Evolutionary conservation across 2,113 vertebrate genomes (phyloP).

Genomic region (Podarcis raffonei): DNA sequence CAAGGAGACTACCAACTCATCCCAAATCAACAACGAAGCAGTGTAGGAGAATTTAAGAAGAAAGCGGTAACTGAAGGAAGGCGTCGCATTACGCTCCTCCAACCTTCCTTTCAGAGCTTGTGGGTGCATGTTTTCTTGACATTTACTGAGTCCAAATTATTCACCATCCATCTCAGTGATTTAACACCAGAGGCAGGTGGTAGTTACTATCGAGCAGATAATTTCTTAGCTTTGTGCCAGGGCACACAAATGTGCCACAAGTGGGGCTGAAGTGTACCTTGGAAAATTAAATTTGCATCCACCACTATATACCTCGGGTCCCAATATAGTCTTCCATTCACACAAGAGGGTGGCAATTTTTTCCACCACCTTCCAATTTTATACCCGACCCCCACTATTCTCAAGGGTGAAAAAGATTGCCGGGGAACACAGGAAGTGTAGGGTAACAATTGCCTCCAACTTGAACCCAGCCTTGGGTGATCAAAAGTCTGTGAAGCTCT

Average conservation of each 20-base stretch:
- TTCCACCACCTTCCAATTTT: neutral
- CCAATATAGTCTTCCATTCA: neutral
- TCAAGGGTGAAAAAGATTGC: constrained; percentile 7
- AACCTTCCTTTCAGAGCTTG: neutral
- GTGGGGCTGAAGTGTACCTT: neutral
- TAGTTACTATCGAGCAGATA: neutral
- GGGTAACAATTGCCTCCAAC: neutral
- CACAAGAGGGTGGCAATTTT: neutral
- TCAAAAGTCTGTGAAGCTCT: neutral
- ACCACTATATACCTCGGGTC: neutral
- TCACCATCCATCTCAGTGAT: neutral
- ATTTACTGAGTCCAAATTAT: neutral
- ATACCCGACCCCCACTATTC: neutral
- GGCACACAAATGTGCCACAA: neutral
- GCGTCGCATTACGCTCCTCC: neutral
- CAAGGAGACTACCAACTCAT: constrained; percentile 1
- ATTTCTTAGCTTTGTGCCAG: neutral
- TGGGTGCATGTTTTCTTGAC: neutral
- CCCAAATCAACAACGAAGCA: neutral
- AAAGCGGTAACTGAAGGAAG: too few relatives aligned
- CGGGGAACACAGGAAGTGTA: neutral
- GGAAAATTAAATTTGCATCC: neutral
- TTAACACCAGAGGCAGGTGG: neutral
- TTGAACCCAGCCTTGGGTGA: neutral
- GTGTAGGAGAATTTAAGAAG: neutral